These are phyloP conservation scores for Babyrousa celebensis DNA, from an alignment of 2,797 vertebrate genomes.

Conservation along the genomic window DNA sequence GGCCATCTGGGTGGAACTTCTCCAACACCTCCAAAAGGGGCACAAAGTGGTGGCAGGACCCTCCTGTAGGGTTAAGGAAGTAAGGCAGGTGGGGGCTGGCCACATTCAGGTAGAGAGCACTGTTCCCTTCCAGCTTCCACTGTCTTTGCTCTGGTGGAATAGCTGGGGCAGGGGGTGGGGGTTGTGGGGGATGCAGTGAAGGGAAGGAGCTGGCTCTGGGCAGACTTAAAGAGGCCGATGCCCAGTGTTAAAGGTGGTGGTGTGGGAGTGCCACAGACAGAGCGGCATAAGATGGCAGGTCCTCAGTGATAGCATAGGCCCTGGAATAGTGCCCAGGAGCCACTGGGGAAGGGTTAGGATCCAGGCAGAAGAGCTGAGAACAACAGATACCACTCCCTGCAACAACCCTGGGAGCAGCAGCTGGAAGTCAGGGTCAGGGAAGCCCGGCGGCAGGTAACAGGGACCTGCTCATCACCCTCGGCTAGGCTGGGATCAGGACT, in stretches of 20 bases:
- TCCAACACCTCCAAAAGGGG: background rate
- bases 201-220: background rate
- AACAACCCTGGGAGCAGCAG: background rate
- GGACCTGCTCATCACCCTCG: background rate
- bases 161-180: background rate
- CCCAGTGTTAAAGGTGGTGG: rapidly evolving
- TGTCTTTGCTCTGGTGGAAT: background rate
- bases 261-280: background rate
- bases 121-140: background rate
- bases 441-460: background rate
- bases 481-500: background rate
- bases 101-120: background rate
- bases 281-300: background rate
- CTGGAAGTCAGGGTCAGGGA: background rate
- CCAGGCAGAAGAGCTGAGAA: background rate
- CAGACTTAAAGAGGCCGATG: background rate
- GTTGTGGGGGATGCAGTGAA: background rate
- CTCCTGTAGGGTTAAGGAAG: background rate
- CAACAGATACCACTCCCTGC: background rate
- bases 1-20: background rate
- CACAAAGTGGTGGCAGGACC: background rate
- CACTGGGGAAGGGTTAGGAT: background rate
- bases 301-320: background rate
- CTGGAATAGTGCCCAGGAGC: background rate
- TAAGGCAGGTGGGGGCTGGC: background rate